phyloP scores from a whole-genome alignment of 2,113 vertebrate genomes.

The Trematomus loennbergii region DNA sequence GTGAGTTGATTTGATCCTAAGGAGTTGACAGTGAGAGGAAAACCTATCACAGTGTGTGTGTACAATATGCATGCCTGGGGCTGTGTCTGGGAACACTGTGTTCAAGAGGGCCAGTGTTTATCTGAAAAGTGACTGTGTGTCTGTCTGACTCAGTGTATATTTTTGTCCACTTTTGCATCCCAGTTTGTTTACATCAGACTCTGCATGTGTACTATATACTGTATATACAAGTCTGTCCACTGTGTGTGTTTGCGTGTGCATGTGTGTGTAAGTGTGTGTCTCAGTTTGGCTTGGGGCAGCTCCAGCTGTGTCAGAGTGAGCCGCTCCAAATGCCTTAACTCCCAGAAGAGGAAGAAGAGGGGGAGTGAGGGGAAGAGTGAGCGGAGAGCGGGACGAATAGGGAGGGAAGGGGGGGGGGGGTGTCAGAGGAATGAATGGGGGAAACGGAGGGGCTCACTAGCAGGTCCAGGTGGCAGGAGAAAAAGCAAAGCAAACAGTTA shows the following conservation, averaged over 20 bases:
- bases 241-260: constrained; percentile 53
- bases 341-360: constrained; percentile 81
- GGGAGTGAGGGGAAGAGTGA: constrained; percentile 62
- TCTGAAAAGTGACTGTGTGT: constrained; percentile 63
- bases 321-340: constrained; percentile 86
- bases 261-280: constrained; percentile 51
- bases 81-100: constrained; percentile 65
- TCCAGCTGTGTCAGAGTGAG: constrained; percentile 89
- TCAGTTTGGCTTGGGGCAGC: constrained; percentile 85
- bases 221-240: constrained; percentile 76
- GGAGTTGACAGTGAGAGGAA: background rate
- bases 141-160: constrained; percentile 68
- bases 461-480: constrained; percentile 66
- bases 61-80: constrained; percentile 55
- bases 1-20: constrained; percentile 28
- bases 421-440: constrained; percentile 69
- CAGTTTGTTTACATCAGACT: constrained; percentile 79
- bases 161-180: constrained; percentile 74
- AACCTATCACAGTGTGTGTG: constrained; percentile 47
- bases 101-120: constrained; percentile 66
- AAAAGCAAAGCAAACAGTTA: constrained; percentile 26
- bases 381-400: constrained; percentile 60
- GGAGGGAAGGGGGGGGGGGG: constrained; percentile 72
- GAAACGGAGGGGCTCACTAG: constrained; percentile 59
- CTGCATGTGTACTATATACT: constrained; percentile 70